Evolutionary conservation across 2,888 invertebrate species (phyloP), one percentile per base, ranked within the genome.

Genomic region (Chymomyza fuscimana): DNA sequence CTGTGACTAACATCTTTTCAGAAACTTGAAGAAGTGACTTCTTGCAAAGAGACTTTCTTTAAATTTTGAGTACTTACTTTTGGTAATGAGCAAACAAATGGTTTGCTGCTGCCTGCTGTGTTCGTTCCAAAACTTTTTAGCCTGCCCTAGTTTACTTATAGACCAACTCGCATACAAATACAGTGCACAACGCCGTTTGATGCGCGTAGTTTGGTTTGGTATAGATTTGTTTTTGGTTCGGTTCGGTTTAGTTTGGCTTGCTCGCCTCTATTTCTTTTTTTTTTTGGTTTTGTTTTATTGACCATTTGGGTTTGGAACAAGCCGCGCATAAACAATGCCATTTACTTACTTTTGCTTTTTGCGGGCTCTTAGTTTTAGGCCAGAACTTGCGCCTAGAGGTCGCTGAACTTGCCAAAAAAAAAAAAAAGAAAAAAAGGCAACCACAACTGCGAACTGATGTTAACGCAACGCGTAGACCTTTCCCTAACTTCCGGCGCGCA

Each of bases 401-500:
- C 73, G 73, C 73, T 74, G 73, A 74, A 74, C 73, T 59, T 54
- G n/a, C 32, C 36, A 19, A 58, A 54, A 54, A 54, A 54, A 54
- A 58, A 58, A 58, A 29, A 58, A 5, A 25, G 9, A 61, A 46
- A 65, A 22, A 19, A 22, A 16, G 16, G 54, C 54, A 54, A 54
- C 22, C 22, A 19, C 54, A 22, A 22, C 32, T 19, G 54, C 54
- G 9, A 54, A 54, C 40, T 46, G 40, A 46, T 46, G 40, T 46
- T 46, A 22, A 54, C 19, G 54, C 54, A 16, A 16, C 19, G 25
- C 22, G 58, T 25, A 76, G 64, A 86, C 85, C 82, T 86, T 84
- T 84, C 83, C 85, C 87, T 85, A 85, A 84, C 83, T 84, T 84
- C 83, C 83, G 83, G 82, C 72, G 73, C 15, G 22, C 74, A 68